A percentile compares a stretch with the other conserved stretches of the same genome.
These are phyloP conservation scores for Falco columbarius DNA, from an alignment of 2,797 vertebrate genomes.

Conservation along the genomic window DNA sequence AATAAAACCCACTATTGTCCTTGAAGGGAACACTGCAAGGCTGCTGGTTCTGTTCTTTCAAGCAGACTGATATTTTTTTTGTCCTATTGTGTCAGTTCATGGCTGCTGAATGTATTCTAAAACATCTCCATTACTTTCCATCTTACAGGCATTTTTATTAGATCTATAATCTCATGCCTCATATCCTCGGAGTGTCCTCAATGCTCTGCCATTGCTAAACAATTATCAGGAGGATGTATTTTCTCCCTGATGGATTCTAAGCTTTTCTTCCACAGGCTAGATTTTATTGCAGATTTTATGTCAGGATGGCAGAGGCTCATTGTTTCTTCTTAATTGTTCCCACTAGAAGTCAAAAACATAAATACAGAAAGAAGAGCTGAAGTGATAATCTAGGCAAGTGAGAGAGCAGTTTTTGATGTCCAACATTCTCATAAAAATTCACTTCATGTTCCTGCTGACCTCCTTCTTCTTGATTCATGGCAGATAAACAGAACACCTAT, in stretches of 20 bases:
- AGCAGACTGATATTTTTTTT: constrained; percentile 15
- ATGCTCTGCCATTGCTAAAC: constrained; percentile 1
- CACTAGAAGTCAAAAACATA: constrained; percentile 17
- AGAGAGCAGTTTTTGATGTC: not conserved
- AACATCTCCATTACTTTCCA: constrained; percentile 56
- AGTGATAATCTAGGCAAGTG: not conserved
- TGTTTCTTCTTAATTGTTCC: constrained; percentile 40
- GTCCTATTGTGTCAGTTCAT: not conserved
- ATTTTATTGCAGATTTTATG: constrained; percentile 52
- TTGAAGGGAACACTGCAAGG: constrained; percentile 23
- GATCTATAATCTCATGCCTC: constrained; percentile 52
- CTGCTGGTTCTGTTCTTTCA: constrained; percentile 27
- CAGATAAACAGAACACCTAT: not conserved
- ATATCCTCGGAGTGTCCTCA: constrained; percentile 32
- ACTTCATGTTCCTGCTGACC: not conserved
- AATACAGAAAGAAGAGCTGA: not conserved
- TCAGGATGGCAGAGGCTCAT: not conserved
- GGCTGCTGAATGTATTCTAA: constrained; percentile 31
- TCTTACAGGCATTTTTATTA: constrained; percentile 59
- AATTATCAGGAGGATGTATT: constrained; percentile 32
- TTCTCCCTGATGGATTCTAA: constrained; percentile 27
- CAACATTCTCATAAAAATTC: constrained; percentile 9
- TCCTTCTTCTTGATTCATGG: constrained; percentile 18
- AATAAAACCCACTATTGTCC: not conserved
- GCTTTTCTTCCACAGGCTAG: constrained; percentile 45